These are phyloP conservation scores for cat (Felis catus) DNA, from an alignment of 2,113 vertebrate genomes.

Conservation along the genomic window F.catus_Fca126_mat1.0 CM031416.1:92654001-92654500, in stretches of 20 bases:
- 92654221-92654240: neutral
- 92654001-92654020: neutral
- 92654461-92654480: neutral
- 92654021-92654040: neutral
- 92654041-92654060: neutral
- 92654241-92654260: no score
- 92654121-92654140: neutral
- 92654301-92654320: neutral
- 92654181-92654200: neutral
- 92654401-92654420: neutral
- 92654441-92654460: neutral
- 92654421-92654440: neutral
- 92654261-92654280: neutral
- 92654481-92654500: neutral
- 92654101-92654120: neutral
- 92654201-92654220: neutral
- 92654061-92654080: neutral
- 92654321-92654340: neutral
- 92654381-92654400: neutral
- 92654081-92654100: neutral
- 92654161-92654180: neutral
- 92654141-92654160: neutral
- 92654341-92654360: neutral
- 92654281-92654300: neutral
- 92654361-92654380: neutral